A percentile compares a stretch with the other conserved stretches of the same genome.
These are phyloP conservation scores for Xenopus tropicalis DNA, from an alignment of 2,113 vertebrate species.

Conservation along the genomic window DNA sequence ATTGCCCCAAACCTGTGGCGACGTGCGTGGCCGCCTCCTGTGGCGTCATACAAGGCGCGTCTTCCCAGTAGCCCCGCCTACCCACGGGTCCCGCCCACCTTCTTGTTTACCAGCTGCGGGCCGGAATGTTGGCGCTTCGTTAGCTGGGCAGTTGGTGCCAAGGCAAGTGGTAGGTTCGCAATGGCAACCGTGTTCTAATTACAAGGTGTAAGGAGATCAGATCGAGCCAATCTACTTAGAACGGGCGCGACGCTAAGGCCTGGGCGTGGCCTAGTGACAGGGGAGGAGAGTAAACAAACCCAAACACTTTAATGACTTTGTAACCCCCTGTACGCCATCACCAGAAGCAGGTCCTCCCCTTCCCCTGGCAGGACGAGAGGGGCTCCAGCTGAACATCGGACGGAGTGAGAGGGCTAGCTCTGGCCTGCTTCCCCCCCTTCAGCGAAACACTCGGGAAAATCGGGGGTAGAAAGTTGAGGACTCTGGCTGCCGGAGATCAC, in stretches of 20 bases:
- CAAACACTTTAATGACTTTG: background rate
- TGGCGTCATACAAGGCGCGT: slow-evolving; percentile 42
- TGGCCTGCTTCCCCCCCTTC: background rate
- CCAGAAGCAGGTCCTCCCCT: background rate
- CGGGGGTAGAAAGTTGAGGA: background rate
- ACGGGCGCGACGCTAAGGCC: background rate
- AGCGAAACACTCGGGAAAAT: rapidly evolving
- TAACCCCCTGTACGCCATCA: background rate
- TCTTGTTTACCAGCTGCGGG: slow-evolving; percentile 51
- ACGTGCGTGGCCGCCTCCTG: slow-evolving; percentile 18
- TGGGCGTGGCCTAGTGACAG: background rate
- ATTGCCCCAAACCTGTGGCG: slow-evolving; percentile 29
- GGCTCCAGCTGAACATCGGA: slow-evolving; percentile 16
- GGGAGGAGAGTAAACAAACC: background rate
- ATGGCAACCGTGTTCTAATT: background rate
- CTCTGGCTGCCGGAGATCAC: rapidly evolving
- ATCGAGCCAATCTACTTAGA: background rate
- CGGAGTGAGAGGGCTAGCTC: too few species aligned
- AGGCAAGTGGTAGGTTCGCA: background rate
- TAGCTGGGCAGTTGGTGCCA: background rate
- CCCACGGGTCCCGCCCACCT: slow-evolving; percentile 19
- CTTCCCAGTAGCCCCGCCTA: slow-evolving; percentile 29
- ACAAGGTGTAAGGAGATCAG: background rate
- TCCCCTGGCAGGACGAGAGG: slow-evolving; percentile 9
- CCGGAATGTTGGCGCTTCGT: background rate